Percentiles rank a stretch among this genome's conserved stretches.
Evolutionary conservation across 2,113 vertebrate species (phyloP).

Genomic region (Corydoras sp.): DNA sequence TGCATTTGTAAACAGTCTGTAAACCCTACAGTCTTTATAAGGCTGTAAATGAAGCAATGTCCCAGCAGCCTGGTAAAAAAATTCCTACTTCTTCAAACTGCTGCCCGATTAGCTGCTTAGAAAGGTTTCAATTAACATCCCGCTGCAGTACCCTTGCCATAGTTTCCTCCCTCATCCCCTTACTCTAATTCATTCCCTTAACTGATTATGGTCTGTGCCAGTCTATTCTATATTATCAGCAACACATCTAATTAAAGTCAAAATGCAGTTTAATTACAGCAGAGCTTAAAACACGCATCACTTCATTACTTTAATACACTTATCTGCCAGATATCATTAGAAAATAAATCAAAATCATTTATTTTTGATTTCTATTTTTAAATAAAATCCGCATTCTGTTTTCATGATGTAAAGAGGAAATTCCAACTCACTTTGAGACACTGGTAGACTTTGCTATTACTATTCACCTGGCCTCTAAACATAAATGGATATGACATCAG

Average conservation of each 20-base stretch:
- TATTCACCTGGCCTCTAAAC: no score
- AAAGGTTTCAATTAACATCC: slow-evolving; percentile 38
- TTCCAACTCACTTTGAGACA: no score
- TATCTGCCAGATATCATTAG: background rate
- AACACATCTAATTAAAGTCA: slow-evolving; percentile 44
- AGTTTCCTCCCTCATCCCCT: slow-evolving; percentile 2
- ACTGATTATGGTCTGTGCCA: slow-evolving; percentile 39
- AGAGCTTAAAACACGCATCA: slow-evolving; percentile 34
- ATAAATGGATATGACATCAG: no score
- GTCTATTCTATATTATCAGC: slow-evolving; percentile 38
- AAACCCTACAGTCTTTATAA: background rate
- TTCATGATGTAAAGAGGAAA: no score
- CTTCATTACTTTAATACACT: slow-evolving; percentile 24
- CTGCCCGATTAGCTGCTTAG: slow-evolving; percentile 17
- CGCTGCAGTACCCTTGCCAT: slow-evolving; percentile 10
- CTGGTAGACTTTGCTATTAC: no score
- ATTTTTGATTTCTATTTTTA: no score
- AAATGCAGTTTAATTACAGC: slow-evolving; percentile 44
- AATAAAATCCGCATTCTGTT: no score
- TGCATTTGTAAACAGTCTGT: background rate
- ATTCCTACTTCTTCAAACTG: slow-evolving; percentile 18
- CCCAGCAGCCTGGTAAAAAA: slow-evolving; percentile 7
- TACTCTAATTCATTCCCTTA: slow-evolving; percentile 19
- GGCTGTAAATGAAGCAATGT: background rate
- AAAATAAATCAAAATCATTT: background rate